A percentile compares a stretch with the other conserved stretches of the same genome.
Conservation (phyloP, 1,140 invertebrate genomes). For the Hesperophylax magnus region DNA sequence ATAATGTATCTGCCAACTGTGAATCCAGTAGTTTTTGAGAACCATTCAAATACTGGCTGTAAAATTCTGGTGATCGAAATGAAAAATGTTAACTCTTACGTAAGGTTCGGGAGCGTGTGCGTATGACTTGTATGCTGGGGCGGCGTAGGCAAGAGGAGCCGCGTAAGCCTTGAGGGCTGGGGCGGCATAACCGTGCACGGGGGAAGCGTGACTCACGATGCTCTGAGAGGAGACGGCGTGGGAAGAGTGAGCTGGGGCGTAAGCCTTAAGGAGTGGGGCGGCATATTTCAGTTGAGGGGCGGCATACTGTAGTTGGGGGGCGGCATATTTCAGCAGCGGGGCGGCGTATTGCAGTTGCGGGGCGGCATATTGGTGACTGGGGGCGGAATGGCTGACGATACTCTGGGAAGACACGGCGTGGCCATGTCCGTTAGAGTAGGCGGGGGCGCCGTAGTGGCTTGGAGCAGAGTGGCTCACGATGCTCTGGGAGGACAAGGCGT, state of each 20-base stretch:
- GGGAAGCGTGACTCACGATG: constrained; percentile 63
- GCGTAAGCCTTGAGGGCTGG: constrained; percentile 36
- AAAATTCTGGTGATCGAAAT: not conserved
- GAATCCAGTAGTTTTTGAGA: not conserved
- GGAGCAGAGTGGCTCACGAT: constrained; percentile 63
- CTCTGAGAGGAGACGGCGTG: constrained; percentile 66
- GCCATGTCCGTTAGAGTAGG: constrained; percentile 57
- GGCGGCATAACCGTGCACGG: constrained; percentile 38
- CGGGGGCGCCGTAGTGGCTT: constrained; percentile 51
- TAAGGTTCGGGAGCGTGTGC: constrained; percentile 52
- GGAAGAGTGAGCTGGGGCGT: not conserved
- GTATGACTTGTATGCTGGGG: constrained; percentile 59
- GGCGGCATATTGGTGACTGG: constrained; percentile 37
- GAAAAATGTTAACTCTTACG: constrained; percentile 19
- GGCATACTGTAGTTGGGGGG: constrained; percentile 61
- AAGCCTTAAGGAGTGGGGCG: constrained; percentile 37
- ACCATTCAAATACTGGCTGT: not conserved
- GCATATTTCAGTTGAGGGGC: constrained; percentile 44
- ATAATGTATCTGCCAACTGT: too few relatives aligned
- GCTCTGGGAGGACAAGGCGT: constrained; percentile 66
- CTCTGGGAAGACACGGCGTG: constrained; percentile 67
- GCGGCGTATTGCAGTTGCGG: constrained; percentile 62
- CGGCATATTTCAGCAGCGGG: constrained; percentile 38
- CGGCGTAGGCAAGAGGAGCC: constrained; percentile 54
- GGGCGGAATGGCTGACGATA: constrained; percentile 65